Conservation (phyloP, 92 coral and sea anemone species). For the Pocillopora grandis region DNA sequence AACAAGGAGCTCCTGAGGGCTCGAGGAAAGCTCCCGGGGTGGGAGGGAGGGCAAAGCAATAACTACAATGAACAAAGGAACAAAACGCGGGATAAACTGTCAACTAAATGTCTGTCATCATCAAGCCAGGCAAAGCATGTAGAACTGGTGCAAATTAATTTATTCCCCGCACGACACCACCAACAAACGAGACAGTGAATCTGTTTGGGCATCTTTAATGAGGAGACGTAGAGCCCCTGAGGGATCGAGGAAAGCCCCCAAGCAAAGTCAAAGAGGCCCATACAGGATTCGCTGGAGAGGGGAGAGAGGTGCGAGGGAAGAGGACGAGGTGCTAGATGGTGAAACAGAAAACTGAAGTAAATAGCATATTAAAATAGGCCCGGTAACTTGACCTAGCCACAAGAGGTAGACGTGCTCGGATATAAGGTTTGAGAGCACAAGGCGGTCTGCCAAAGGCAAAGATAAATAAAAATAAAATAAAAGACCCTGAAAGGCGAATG, state of each 20-base stretch:
- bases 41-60: too few species aligned
- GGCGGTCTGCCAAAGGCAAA: conserved; percentile 3
- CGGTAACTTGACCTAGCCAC: neutral
- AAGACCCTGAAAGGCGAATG: too few species aligned
- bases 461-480: too few species aligned
- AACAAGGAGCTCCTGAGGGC: too few species aligned
- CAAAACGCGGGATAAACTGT: too few species aligned
- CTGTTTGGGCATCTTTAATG: neutral
- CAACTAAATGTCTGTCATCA: too few species aligned
- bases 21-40: too few species aligned
- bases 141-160: too few species aligned
- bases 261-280: conserved; percentile 28
- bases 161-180: too few species aligned
- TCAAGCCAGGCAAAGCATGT: too few species aligned
- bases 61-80: too few species aligned
- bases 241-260: neutral
- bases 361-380: neutral
- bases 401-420: neutral
- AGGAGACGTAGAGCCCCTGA: neutral
- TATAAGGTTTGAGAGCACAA: neutral
- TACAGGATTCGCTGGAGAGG: conserved; percentile 7
- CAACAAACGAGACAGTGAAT: neutral
- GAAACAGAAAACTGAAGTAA: neutral
- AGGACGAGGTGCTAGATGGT: neutral
- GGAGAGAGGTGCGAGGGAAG: neutral